Conservation (phyloP, 1,140 invertebrate genomes). For the Rhopalosiphum padi region DNA sequence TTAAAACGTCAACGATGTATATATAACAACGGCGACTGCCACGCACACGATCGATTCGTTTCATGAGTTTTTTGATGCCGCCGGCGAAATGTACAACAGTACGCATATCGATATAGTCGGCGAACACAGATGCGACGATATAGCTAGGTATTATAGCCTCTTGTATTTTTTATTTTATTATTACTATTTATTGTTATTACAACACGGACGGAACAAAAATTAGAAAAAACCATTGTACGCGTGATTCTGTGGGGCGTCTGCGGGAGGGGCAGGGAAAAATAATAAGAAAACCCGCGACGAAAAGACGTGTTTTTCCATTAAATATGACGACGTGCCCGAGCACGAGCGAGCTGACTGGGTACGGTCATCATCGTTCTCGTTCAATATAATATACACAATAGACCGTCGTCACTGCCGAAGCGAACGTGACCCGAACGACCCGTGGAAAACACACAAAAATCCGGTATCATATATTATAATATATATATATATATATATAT, state of each 20-base stretch:
- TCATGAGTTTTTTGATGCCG: conserved; percentile 11
- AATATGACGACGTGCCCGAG: conserved; percentile 34
- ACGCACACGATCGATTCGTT: conserved; percentile 40
- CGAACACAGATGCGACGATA: neutral
- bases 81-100: neutral
- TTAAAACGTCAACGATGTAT: conserved; percentile 23
- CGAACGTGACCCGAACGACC: conserved; percentile 46
- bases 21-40: neutral
- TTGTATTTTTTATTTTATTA: conserved; percentile 28
- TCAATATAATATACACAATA: conserved; percentile 28
- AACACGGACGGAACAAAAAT: conserved; percentile 32
- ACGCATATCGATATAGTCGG: neutral
- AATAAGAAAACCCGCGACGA: neutral
- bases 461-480: neutral
- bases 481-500: neutral
- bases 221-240: conserved; percentile 10
- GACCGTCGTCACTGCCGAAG: neutral
- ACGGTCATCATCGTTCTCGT: neutral
- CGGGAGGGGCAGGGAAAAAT: neutral
- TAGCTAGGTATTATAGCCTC: neutral
- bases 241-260: neutral
- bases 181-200: neutral
- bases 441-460: conserved; percentile 47
- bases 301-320: neutral
- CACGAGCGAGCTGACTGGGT: conserved; percentile 38